Percentiles rank a stretch among this genome's conserved stretches.
These are phyloP conservation scores for Mormyrus proboscirostris DNA, from an alignment of 2,797 vertebrate species.

Conservation along the genomic window DNA sequence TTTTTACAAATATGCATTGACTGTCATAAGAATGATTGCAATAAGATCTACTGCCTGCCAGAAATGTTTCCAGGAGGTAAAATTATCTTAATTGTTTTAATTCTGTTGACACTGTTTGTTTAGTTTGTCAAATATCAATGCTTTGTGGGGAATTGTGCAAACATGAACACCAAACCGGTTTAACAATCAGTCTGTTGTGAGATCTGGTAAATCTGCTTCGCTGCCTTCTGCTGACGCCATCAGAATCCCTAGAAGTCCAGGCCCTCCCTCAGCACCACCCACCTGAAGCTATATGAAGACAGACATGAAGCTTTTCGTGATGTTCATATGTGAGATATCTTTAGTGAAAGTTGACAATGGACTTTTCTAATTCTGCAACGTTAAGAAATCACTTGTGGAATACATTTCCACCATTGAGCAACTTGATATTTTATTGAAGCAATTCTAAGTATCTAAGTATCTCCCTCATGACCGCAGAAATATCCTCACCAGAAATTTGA, in stretches of 20 bases:
- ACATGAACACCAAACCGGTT: background rate
- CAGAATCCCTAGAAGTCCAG: background rate
- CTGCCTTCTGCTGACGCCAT: background rate
- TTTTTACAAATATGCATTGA: background rate
- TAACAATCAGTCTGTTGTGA: background rate
- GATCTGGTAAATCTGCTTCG: background rate
- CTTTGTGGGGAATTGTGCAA: background rate
- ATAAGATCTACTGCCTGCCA: background rate
- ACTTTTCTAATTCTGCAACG: background rate
- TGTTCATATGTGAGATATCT: background rate
- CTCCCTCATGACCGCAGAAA: background rate
- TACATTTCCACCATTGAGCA: background rate
- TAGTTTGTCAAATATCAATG: background rate
- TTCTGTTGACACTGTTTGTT: background rate
- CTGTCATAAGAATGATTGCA: background rate
- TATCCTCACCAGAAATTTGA: background rate
- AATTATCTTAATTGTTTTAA: background rate
- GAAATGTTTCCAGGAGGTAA: background rate
- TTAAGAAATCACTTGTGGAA: background rate
- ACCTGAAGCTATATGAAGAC: background rate
- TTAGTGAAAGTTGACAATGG: background rate
- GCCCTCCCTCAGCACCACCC: background rate
- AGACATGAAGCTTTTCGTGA: background rate
- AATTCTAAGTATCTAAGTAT: background rate
- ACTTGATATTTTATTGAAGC: background rate